Evolutionary conservation across 1,140 invertebrate genomes (phyloP), one percentile per base, ranked within the genome.

Genomic region (Neodiprion lecontei): DNA sequence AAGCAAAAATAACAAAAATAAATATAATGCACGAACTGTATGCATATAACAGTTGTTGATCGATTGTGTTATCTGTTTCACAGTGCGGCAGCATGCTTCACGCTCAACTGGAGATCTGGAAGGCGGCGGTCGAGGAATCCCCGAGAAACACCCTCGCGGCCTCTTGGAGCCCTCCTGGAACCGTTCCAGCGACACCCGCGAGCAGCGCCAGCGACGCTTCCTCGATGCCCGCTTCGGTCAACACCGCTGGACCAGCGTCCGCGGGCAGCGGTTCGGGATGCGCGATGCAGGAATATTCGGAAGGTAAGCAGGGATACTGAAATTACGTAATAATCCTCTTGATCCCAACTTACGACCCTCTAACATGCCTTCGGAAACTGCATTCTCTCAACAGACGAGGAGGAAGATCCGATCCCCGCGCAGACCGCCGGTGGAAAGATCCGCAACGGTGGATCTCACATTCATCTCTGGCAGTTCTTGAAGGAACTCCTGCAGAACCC

Each of bases 381-480:
- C 28, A 40, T 40, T 40, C 28, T 40, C 28, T 69, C 85, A 84
- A 68, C 85, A 90, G 91, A 92, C 78, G 91, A 92, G 17, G 91
- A 91, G 47, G 91, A 92, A 28, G 90, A 91, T 67, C 79, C 86
- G 4, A 78, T 40, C 40, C 61, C 75, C 9, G 72, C 68, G 74
- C 84, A 14, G 73, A 81, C 70, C 1, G 67, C 67, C 1, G 79
- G 79, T 74, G 84, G 84, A 8, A 89, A 88, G 75, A 87, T 87
- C 77, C 89, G 91, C 49, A 90, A 88, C 74, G 89, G 92, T 17
- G 93, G 94, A 65, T 94, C 96, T 0, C 96, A 98, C 84, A 99
- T 99, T 79, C 98, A 99, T 84, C 90, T 99, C n/a, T 99, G 98
- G 98, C 97, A 99, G 87, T 99, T 99, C 88, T 90, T 99, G 14